Base-by-base conservation (phyloP, 2,888 invertebrate genomes). In the Camptogramma bilineatum region DNA sequence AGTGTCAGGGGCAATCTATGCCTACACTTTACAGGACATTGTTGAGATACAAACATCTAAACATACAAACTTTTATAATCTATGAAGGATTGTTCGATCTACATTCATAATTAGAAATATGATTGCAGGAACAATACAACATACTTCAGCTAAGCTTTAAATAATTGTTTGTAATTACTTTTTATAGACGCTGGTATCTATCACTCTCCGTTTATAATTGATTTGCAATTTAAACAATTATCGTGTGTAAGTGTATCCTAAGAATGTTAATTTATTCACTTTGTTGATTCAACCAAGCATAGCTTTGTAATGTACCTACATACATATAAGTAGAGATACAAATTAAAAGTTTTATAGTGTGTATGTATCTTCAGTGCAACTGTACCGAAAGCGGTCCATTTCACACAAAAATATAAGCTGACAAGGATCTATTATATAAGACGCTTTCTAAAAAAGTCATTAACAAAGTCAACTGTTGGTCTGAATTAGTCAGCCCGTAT, bases 401-500 rank as follows among this genome's bases (percentile, higher is more conserved):
- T 47, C 53, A 50, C 31, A 46, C 16, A 24, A 21, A 56, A 59
- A 58, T 55, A 18, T 63, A 18, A 59, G 18, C 34, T 46, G 44
- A 34, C 24, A 56, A 69, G 66, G 66, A 64, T 46, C 17, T 51
- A 62, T 70, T 65, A 57, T 47, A 62, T 62, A 61, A 62, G 18
- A 18, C 0, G 57, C 71, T 72, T 72, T 70, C 70, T 69, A 66
- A 70, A 67, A 51, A 70, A 52, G 51, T 53, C 47, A 53, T 71
- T 66, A 67, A 52, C 60, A 46, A 70, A 68, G 53, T 57, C 50
- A 54, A 53, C 50, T 60, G 52, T 53, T 17, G 47, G 24, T 63
- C 53, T 54, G 47, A 52, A 53, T 48, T 34, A 46, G 47, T 34
- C 42, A 53, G 51, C 56, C 50, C 46, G 60, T 17, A 59, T 64